Conservation (phyloP, 2,888 invertebrate genomes). For the Lomographa bimaculata region DNA sequence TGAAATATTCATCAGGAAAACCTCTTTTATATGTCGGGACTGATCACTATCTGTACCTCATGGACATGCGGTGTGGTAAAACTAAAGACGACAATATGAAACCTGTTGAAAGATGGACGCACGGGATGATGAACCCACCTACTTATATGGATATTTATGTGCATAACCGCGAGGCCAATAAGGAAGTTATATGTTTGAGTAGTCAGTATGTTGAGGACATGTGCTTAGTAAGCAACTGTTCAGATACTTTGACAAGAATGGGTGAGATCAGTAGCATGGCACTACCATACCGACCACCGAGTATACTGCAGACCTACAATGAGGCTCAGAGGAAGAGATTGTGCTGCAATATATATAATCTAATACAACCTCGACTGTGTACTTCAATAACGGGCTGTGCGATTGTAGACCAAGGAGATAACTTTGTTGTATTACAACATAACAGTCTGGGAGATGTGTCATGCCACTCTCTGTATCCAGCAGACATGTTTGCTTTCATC, state of each 20-base stretch:
- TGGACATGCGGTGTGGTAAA: conserved; percentile 59
- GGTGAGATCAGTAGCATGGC: conserved; percentile 46
- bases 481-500: conserved; percentile 54
- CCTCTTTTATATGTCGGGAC: conserved; percentile 61
- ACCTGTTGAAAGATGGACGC: conserved; percentile 81
- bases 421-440: conserved; percentile 57
- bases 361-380: conserved; percentile 56
- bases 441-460: conserved; percentile 74
- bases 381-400: conserved; percentile 58
- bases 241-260: conserved; percentile 44
- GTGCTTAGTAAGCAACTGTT: conserved; percentile 62
- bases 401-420: conserved; percentile 53
- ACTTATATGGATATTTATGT: conserved; percentile 61
- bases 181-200: conserved; percentile 61
- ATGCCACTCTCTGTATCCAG: conserved; percentile 57
- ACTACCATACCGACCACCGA: conserved; percentile 67
- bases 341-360: conserved; percentile 58
- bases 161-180: conserved; percentile 52
- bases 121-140: conserved; percentile 79
- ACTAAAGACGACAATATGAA: conserved; percentile 44
- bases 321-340: conserved; percentile 54
- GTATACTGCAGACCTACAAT: conserved; percentile 53
- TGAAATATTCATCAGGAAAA: conserved; percentile 51
- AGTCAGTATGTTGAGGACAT: conserved; percentile 76
- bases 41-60: conserved; percentile 63